Base-by-base conservation (phyloP, 2,888 invertebrate species). In the Eugnorisma glareosa region DNA sequence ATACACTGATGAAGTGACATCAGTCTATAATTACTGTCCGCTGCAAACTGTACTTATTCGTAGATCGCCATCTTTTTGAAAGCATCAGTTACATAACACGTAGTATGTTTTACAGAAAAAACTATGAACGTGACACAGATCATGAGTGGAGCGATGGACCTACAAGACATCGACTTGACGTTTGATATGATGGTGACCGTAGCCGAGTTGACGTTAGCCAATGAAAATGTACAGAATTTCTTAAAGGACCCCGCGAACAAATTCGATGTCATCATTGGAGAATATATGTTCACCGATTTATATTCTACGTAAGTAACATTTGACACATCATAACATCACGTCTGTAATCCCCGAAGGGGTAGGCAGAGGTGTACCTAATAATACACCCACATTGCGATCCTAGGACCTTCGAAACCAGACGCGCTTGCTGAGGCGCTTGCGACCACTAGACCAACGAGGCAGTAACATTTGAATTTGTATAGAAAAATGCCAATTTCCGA, bases 251-350 rank as follows among this genome's bases (percentile, higher is more conserved):
- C 89, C 0, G 87, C 67, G 0, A 83, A 90, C 74, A 75, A 86
- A 0, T 94, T 94, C 69, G 95, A 95, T 76, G 88, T 91, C 1
- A 89, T 94, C 4, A 85, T 95, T n/a, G 89, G 89, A 5, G 94
- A 95, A 79, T 94, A 93, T 90, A 88, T 94, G 90, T 94, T 92
- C 67, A 87, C 75, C 13, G 93, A 93, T 51, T 6, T 93, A 10
- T 91, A 90, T 83, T 79, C 90, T 18, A 85, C 88, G 94, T 94
- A 85, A 91, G 91, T 88, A 37, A 15, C n/a, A 31, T 35, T 31
- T 70, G 21, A n/a, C n/a, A n/a, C n/a, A n/a, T n/a, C n/a, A n/a
- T n/a, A n/a, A 51, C 51, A 24, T 24, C 24, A 24, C 24, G 51
- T 11, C 24, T 10, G 10, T 51, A n/a, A n/a, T n/a, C n/a, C n/a